phyloP scores from a whole-genome alignment of 2,888 invertebrate species.

The Cylloceria caligata region DNA sequence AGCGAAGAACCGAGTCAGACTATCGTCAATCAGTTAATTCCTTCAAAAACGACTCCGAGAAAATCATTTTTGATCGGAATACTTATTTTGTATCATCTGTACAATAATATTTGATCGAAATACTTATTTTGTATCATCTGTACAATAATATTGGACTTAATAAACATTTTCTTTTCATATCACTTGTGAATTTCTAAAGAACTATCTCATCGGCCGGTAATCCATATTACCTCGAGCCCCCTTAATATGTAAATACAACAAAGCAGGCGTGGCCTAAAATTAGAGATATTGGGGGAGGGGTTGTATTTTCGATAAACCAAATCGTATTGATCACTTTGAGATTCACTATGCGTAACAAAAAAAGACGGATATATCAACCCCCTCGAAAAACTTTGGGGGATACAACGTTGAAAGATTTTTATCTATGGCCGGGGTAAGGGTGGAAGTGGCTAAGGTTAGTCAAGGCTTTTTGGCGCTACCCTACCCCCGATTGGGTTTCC shows the following conservation, averaged over 20 bases:
- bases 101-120: too few relatives aligned
- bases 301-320: constrained; percentile 37
- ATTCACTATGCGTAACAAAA: constrained; percentile 35
- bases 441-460: constrained; percentile 57
- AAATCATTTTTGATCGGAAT: too few relatives aligned
- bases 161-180: too few relatives aligned
- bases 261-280: constrained; percentile 14
- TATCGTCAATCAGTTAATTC: not conserved
- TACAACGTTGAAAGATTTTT: constrained; percentile 59
- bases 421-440: constrained; percentile 42
- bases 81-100: too few relatives aligned
- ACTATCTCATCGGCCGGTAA: not conserved
- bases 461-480: constrained; percentile 48
- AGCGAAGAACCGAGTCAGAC: not conserved
- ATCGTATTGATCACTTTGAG: constrained; percentile 29
- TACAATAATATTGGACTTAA: too few relatives aligned
- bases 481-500: constrained; percentile 33
- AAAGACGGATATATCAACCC: constrained; percentile 22
- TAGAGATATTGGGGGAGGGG: not conserved
- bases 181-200: too few relatives aligned
- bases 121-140: too few relatives aligned
- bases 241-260: constrained; percentile 20
- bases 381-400: constrained; percentile 49
- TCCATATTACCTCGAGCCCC: not conserved
- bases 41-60: not conserved